Evolutionary conservation across 2,797 vertebrate genomes (phyloP).

Genomic region (Acipenser oxyrinchus): DNA sequence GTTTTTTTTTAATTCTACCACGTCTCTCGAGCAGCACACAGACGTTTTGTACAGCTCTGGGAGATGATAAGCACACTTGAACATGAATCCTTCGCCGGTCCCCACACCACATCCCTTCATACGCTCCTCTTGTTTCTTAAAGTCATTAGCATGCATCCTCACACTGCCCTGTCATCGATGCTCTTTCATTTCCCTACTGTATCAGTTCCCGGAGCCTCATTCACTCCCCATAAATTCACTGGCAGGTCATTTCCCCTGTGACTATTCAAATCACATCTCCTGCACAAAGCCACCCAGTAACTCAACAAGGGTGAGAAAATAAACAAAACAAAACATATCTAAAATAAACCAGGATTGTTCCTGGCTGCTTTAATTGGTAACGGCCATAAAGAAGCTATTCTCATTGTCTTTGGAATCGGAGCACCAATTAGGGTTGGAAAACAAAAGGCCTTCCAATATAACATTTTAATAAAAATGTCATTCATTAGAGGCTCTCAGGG

Average conservation of each 20-base stretch:
- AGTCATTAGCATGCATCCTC: slow-evolving; percentile 24
- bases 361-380: slow-evolving; percentile 11
- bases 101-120: slow-evolving; percentile 20
- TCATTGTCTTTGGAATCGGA: slow-evolving; percentile 16
- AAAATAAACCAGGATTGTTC: slow-evolving; percentile 7
- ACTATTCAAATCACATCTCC: slow-evolving; percentile 15
- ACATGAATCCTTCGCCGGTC: not conserved
- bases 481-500: slow-evolving; percentile 42
- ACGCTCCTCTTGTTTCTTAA: slow-evolving; percentile 25
- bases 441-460: slow-evolving; percentile 27
- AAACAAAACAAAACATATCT: slow-evolving; percentile 28
- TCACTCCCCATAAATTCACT: slow-evolving; percentile 18
- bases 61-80: slow-evolving; percentile 13
- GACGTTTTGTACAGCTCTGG: slow-evolving; percentile 15
- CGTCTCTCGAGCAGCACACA: slow-evolving; percentile 8
- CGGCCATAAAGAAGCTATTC: slow-evolving; percentile 15
- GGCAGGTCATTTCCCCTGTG: slow-evolving; percentile 19
- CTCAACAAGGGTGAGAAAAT: slow-evolving; percentile 23
- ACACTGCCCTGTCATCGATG: slow-evolving; percentile 17
- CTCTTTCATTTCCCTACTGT: slow-evolving; percentile 15
- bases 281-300: slow-evolving; percentile 15
- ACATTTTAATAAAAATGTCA: slow-evolving; percentile 24
- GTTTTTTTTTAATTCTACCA: too few species aligned
- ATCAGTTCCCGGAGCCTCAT: slow-evolving; percentile 27
- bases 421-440: slow-evolving; percentile 28